Evolutionary conservation across 1,140 invertebrate genomes (phyloP).

Genomic region (Pseudomyrmex gracilis): DNA sequence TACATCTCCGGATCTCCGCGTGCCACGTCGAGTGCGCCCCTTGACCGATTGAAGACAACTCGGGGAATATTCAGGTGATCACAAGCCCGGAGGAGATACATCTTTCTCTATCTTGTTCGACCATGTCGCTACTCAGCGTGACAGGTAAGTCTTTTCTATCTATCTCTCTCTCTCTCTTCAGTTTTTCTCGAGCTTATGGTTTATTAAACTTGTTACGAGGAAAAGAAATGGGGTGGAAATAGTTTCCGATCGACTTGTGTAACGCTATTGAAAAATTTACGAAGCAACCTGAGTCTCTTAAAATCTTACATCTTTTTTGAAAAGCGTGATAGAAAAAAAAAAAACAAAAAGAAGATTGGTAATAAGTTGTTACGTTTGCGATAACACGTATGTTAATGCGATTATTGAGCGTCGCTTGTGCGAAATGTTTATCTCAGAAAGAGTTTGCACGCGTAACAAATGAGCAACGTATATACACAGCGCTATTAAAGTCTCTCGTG

Average conservation of each 20-base stretch:
- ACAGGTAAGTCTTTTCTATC: slow-evolving; percentile 74
- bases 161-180: background rate
- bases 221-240: background rate
- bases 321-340: background rate
- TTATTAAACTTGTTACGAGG: background rate
- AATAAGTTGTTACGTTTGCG: background rate
- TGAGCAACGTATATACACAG: slow-evolving; percentile 32
- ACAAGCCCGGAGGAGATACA: slow-evolving; percentile 24
- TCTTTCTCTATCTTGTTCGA: slow-evolving; percentile 55
- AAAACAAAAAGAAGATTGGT: background rate
- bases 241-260: background rate
- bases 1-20: slow-evolving; percentile 52
- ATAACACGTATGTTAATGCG: background rate
- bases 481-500: slow-evolving; percentile 51
- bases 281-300: slow-evolving; percentile 15
- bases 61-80: slow-evolving; percentile 62
- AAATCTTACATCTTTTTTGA: background rate
- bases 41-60: slow-evolving; percentile 66
- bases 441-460: background rate
- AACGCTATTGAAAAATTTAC: background rate
- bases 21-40: slow-evolving; percentile 63
- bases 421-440: background rate
- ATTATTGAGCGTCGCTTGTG: background rate
- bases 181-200: background rate
- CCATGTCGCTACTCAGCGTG: slow-evolving; percentile 82